These are phyloP conservation scores for Amphiprion clarkii DNA, from an alignment of 2,797 vertebrate genomes.

Conservation along the genomic window DNA sequence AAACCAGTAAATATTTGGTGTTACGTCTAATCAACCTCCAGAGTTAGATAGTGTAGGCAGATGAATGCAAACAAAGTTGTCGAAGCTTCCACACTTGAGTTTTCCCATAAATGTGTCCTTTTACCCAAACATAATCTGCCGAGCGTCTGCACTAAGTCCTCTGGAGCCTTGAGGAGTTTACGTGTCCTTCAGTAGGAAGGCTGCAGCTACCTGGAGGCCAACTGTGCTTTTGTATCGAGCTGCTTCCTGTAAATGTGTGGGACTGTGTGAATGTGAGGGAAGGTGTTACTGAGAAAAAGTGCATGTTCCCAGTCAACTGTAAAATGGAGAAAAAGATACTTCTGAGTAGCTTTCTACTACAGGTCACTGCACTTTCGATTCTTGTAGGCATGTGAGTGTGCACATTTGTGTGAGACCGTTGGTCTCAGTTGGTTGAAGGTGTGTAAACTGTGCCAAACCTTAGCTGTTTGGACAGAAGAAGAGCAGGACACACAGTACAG, in stretches of 20 bases:
- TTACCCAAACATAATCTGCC: conserved; percentile 6
- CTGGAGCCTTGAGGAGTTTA: not conserved
- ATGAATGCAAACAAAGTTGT: not conserved
- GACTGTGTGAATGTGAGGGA: conserved; percentile 27
- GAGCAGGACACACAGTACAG: not conserved
- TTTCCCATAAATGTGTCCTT: not conserved
- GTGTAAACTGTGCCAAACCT: conserved; percentile 44
- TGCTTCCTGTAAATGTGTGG: conserved; percentile 17
- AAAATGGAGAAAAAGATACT: conserved; percentile 17
- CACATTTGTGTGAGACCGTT: not conserved
- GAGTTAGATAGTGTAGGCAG: not conserved
- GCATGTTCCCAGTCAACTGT: conserved; percentile 5
- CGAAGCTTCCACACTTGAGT: not conserved
- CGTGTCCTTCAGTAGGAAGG: conserved; percentile 12
- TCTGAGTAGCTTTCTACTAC: conserved; percentile 29
- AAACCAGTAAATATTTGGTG: no score
- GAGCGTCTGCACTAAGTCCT: not conserved
- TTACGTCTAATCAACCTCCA: not conserved
- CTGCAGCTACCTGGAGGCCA: conserved; percentile 20
- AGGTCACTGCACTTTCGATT: conserved; percentile 33
- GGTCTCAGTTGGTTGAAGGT: conserved; percentile 51
- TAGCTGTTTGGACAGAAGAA: conserved; percentile 8
- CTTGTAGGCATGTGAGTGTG: conserved; percentile 6
- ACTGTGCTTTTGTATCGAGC: not conserved
- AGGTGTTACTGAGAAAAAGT: conserved; percentile 12